A percentile compares a stretch with the other conserved stretches of the same genome.
These are phyloP conservation scores for Limonius californicus DNA, from an alignment of 1,140 invertebrate species.

Conservation along the genomic window DNA sequence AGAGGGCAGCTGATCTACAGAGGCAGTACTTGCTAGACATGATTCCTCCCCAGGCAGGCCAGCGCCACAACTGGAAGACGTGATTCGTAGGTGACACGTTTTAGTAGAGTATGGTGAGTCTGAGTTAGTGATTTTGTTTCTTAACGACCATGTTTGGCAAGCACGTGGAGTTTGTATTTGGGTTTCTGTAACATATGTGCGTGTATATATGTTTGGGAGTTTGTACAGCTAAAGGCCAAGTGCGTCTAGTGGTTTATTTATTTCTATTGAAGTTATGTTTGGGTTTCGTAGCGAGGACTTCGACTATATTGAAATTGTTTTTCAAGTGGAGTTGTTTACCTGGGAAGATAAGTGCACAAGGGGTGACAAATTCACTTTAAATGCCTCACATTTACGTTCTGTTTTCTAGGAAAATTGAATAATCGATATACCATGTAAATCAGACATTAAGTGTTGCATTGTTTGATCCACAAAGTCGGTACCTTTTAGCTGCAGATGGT, in stretches of 20 bases:
- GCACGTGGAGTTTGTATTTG: not conserved
- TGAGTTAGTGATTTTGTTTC: not conserved
- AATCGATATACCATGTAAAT: no score
- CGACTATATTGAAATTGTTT: no score
- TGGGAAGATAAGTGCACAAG: no score
- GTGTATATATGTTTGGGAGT: slow-evolving; percentile 11
- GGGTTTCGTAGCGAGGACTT: no score
- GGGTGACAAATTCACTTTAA: no score
- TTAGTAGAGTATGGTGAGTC: slow-evolving; percentile 7
- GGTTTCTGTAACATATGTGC: not conserved
- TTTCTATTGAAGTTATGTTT: not conserved
- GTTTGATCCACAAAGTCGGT: not conserved
- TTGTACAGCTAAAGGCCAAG: not conserved
- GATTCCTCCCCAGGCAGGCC: slow-evolving; percentile 67
- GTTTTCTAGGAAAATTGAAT: no score
- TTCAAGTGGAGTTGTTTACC: no score
- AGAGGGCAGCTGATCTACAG: slow-evolving; percentile 83
- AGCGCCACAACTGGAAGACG: slow-evolving; percentile 48
- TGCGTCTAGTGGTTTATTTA: slow-evolving; percentile 1
- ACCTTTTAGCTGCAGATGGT: not conserved
- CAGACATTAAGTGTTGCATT: not conserved
- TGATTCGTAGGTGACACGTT: slow-evolving; percentile 32
- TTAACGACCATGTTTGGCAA: not conserved
- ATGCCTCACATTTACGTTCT: no score
- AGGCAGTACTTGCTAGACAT: slow-evolving; percentile 94